A percentile compares a stretch with the other conserved stretches of the same genome.
Evolutionary conservation across 2,797 vertebrate species (phyloP).

Genomic region (Myotis daubentonii): DNA sequence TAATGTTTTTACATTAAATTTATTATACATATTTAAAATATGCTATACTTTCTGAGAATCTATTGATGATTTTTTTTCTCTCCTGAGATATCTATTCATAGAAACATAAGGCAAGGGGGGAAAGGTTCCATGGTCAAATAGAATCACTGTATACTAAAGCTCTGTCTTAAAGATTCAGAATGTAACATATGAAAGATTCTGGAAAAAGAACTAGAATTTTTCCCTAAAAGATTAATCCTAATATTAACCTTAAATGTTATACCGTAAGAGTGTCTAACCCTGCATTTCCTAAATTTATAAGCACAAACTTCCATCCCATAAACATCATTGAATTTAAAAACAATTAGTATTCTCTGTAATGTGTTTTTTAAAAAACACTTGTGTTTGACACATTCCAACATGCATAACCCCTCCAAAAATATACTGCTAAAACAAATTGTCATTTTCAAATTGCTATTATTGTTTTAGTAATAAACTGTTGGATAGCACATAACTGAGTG

Average conservation of each 20-base stretch:
- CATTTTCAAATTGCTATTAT: not conserved
- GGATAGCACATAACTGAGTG: not conserved
- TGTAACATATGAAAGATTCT: not conserved
- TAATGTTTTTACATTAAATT: conserved; percentile 31
- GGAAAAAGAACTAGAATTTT: not conserved
- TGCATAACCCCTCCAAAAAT: not conserved
- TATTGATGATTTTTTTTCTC: not conserved
- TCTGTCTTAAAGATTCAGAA: conserved; percentile 16
- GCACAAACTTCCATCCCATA: not conserved
- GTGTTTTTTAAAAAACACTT: not conserved
- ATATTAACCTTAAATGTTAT: not conserved
- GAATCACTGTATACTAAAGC: not conserved
- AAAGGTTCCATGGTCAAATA: not conserved
- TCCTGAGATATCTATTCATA: not conserved
- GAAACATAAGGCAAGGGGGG: not conserved
- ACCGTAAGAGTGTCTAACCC: not conserved
- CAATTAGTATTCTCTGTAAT: not conserved
- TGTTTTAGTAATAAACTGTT: not conserved
- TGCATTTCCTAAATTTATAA: conserved; percentile 20
- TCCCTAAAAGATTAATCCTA: not conserved
- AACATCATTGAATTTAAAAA: not conserved
- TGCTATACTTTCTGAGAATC: not conserved
- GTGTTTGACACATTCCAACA: not conserved
- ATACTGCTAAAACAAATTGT: not conserved
- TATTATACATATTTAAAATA: conserved; percentile 25